Evolutionary conservation across 2,797 vertebrate species (phyloP).

Genomic region (Eupleurogrammus muticus): DNA sequence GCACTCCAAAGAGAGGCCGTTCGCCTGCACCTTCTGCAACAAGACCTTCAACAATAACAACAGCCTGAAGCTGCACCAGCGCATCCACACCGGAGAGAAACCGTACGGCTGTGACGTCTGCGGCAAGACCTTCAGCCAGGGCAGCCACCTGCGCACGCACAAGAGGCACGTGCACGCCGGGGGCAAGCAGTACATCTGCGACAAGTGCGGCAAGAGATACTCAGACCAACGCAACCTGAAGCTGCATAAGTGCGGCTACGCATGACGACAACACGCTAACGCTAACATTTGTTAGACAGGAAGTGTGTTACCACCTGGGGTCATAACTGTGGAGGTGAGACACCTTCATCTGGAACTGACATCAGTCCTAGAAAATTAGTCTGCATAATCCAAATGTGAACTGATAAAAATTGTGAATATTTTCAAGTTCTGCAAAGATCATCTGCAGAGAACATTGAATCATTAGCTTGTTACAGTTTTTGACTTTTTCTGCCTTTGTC

Average conservation of each 20-base stretch:
- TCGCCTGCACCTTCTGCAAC: conserved; percentile 75
- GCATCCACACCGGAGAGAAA: conserved; percentile 83
- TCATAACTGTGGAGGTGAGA: background rate
- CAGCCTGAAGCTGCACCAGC: conserved; percentile 84
- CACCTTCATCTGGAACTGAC: background rate
- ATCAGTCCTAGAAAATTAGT: too few relatives aligned
- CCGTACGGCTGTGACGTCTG: conserved; percentile 81
- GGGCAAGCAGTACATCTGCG: conserved; percentile 85
- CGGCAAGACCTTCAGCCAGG: conserved; percentile 81
- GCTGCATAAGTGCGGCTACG: conserved; percentile 84
- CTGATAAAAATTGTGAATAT: too few relatives aligned
- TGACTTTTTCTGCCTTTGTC: too few relatives aligned
- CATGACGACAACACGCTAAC: conserved; percentile 35
- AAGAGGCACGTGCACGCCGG: conserved; percentile 81
- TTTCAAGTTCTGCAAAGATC: too few relatives aligned
- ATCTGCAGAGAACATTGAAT: background rate
- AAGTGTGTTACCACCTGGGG: conserved; percentile 8
- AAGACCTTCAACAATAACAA: conserved; percentile 84
- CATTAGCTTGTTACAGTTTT: background rate
- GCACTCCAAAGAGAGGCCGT: conserved; percentile 79
- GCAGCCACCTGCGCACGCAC: conserved; percentile 77
- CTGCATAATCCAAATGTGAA: too few relatives aligned
- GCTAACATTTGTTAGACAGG: background rate
- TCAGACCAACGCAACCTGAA: conserved; percentile 82
- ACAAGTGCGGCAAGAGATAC: conserved; percentile 84